These are phyloP conservation scores for Scaptomyza montana DNA, from an alignment of 1,140 invertebrate genomes.

Conservation along the genomic window DNA sequence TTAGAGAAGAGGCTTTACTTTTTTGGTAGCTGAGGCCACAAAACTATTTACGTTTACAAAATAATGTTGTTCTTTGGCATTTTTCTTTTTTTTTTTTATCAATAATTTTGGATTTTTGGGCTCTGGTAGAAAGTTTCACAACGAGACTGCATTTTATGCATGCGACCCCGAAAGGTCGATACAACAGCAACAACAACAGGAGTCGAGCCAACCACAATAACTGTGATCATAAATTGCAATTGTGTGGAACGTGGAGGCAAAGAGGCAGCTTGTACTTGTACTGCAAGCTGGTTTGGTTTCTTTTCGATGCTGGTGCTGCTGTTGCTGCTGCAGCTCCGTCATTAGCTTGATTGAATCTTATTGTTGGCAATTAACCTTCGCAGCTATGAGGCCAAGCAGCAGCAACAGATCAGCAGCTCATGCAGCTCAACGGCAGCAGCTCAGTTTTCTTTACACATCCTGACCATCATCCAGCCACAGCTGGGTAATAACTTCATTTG, in stretches of 20 bases:
- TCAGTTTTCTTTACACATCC: conserved; percentile 5
- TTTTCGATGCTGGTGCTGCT: conserved; percentile 15
- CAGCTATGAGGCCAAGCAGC: conserved; percentile 61
- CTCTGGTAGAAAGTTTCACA: conserved; percentile 59
- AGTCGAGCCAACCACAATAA: conserved; percentile 22
- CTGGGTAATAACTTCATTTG: conserved; percentile 73
- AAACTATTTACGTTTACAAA: conserved; percentile 40
- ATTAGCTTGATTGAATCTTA: conserved; percentile 83
- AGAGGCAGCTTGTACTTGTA: conserved; percentile 33
- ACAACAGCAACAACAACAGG: conserved; percentile 30
- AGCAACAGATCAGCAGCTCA: conserved; percentile 30
- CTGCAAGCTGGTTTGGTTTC: conserved; percentile 26
- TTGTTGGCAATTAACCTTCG: conserved; percentile 79
- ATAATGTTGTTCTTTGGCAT: conserved; percentile 44
- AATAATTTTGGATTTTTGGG: conserved; percentile 42
- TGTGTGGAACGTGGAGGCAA: conserved; percentile 44
- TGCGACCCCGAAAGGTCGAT: conserved; percentile 67
- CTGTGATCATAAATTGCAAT: conserved; percentile 73
- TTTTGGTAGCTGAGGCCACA: conserved; percentile 23
- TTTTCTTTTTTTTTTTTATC: conserved; percentile 20
- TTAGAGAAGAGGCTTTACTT: conserved; percentile 17
- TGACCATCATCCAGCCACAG: conserved; percentile 5
- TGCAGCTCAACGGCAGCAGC: conserved; percentile 16
- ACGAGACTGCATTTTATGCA: conserved; percentile 66
- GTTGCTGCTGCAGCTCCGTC: conserved; percentile 51